Evolutionary conservation across 2,797 vertebrate species (phyloP).

Genomic region (Cephalopachus bancanus): DNA sequence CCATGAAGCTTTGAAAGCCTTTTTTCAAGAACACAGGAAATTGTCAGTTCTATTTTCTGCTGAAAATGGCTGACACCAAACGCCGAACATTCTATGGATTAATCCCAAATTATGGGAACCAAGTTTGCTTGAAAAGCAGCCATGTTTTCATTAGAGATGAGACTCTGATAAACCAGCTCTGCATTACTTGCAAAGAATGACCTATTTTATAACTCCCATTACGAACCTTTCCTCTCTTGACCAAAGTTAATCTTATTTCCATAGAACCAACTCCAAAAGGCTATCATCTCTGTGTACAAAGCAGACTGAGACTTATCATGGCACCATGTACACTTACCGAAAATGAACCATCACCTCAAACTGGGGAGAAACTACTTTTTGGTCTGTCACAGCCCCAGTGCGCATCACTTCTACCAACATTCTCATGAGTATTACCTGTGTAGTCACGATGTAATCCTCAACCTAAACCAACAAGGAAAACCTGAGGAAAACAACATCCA

Average conservation of each 20-base stretch:
- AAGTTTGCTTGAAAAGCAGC: conserved; percentile 2
- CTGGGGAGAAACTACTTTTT: neutral
- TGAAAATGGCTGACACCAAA: conserved; percentile 13
- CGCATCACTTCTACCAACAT: no score
- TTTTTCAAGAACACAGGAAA: conserved; percentile 62
- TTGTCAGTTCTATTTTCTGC: neutral
- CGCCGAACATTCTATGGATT: conserved; percentile 31
- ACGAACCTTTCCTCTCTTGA: neutral
- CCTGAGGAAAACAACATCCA: neutral
- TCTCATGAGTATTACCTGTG: neutral
- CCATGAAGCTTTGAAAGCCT: conserved; percentile 12
- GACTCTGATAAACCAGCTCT: neutral
- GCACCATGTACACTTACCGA: neutral
- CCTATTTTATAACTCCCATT: neutral
- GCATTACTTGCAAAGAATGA: neutral
- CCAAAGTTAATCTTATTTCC: neutral
- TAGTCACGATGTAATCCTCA: neutral
- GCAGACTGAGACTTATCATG: neutral
- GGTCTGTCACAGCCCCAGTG: neutral
- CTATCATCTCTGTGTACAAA: neutral
- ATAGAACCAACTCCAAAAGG: neutral
- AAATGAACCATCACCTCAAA: neutral
- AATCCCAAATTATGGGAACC: conserved; percentile 14
- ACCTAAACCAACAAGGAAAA: neutral
- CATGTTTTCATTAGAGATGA: neutral